Percentiles rank a stretch among this genome's conserved stretches.
These are phyloP conservation scores for Eumerus sabulonum DNA, from an alignment of 2,888 invertebrate genomes.

Conservation along the genomic window DNA sequence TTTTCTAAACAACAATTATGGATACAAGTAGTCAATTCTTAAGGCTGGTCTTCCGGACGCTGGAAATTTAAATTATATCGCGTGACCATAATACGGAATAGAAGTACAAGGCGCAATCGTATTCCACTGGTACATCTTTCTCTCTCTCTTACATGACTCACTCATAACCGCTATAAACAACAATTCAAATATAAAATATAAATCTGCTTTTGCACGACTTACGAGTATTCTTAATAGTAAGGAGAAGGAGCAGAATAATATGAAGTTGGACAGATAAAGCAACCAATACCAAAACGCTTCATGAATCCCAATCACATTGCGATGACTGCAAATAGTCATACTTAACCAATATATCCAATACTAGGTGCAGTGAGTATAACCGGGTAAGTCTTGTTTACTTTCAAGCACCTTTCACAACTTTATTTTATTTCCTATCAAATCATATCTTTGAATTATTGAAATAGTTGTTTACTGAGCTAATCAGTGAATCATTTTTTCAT, in stretches of 20 bases:
- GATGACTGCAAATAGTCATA: slow-evolving; percentile 14
- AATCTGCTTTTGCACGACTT: not conserved
- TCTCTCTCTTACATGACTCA: slow-evolving; percentile 32
- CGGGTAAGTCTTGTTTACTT: slow-evolving; percentile 40
- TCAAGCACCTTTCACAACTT: not conserved
- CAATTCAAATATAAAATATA: too few species aligned
- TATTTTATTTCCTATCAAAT: slow-evolving; percentile 6
- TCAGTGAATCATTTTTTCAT: slow-evolving; percentile 47
- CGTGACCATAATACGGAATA: too few species aligned
- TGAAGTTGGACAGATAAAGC: too few species aligned
- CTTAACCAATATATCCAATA: slow-evolving; percentile 12
- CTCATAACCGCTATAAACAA: slow-evolving; percentile 11
- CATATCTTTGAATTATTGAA: slow-evolving; percentile 18
- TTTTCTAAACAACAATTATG: too few species aligned
- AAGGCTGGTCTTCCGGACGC: too few species aligned
- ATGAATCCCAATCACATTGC: slow-evolving; percentile 43
- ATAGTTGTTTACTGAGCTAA: not conserved
- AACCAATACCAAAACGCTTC: slow-evolving; percentile 37
- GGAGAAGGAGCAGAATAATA: too few species aligned
- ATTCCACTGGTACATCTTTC: slow-evolving; percentile 4
- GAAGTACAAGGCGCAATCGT: not conserved
- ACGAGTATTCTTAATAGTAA: too few species aligned
- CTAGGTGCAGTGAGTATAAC: slow-evolving; percentile 8
- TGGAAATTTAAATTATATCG: slow-evolving; percentile 1
- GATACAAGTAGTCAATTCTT: too few species aligned